Evolutionary conservation across 2,797 vertebrate species (phyloP).

Genomic region (Chloroceryle amazona): DNA sequence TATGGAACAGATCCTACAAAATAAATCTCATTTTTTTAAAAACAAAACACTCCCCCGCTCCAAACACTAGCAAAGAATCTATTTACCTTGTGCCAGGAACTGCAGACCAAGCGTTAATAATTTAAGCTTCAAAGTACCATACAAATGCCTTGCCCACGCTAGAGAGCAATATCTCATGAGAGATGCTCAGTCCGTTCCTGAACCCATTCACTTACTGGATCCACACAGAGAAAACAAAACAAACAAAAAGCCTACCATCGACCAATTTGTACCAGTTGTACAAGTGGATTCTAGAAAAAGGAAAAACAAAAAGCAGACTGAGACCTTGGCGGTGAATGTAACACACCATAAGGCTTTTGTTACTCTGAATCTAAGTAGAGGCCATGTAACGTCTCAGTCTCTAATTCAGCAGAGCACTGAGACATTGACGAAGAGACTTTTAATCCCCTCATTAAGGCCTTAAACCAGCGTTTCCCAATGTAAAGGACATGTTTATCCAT

Average conservation of each 20-base stretch:
- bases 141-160: background rate
- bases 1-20: background rate
- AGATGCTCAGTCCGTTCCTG: background rate
- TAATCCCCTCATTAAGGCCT: conserved; percentile 26
- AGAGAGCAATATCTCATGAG: background rate
- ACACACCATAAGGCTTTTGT: background rate
- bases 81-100: background rate
- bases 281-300: background rate
- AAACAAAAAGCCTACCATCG: background rate
- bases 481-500: background rate
- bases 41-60: background rate
- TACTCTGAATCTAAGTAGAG: background rate
- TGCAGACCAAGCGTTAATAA: background rate
- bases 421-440: background rate
- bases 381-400: background rate
- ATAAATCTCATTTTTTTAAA: background rate
- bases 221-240: background rate
- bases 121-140: background rate
- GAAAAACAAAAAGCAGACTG: background rate
- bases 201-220: background rate
- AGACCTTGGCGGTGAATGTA: fast-evolving
- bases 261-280: background rate
- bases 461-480: background rate
- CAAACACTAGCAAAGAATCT: background rate
- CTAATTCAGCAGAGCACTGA: background rate